Evolutionary conservation across 2,888 invertebrate genomes (phyloP), one percentile per base, ranked within the genome.

Genomic region (Idaea aversata): DNA sequence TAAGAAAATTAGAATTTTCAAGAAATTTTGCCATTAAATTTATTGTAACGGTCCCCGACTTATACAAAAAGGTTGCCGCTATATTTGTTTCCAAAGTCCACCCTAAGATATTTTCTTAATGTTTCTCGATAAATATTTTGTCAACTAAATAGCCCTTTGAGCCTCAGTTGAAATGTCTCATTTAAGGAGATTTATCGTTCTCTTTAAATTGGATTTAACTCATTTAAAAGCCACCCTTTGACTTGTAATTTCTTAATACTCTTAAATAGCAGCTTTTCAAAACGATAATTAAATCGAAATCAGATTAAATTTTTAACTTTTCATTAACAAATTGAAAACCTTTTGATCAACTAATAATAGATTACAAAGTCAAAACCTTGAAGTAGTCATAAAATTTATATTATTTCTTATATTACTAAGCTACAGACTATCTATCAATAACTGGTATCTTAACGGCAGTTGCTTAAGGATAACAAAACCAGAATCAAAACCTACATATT

Each of bases 1-100:
- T 82, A 79, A 47, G 47, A 47, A 47, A 7, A 86, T 84, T 81
- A 79, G 78, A 80, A 81, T 80, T 86, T 85, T 78, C 74, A 75
- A 72, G 72, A 72, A 83, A 84, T 82, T 79, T 78, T 78, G 71
- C 70, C 77, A 75, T 78, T 75, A 75, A 47, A 3, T 47, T 47
- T 47, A 77, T 79, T 75, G 71, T 82, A 73, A 64, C 64, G 67
- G 71, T 65, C 67, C 67, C 63, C 65, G 70, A 68, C 63, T 61
- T 67, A 59, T 66, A 63, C 67, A 68, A 65, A 63, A 69, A 66
- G 62, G 63, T 65, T 66, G 67, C 60, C 59, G 68, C 70, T 36
- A 36, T 36, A 36, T 7, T 36, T 25, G 25, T 25, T 25, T 25
- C 25, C 1, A 25, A 25, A 25, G 25, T 25, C 3, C 25, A 25